Evolutionary conservation across 2,888 invertebrate genomes (phyloP).

Genomic region (Cremastinae sp.): DNA sequence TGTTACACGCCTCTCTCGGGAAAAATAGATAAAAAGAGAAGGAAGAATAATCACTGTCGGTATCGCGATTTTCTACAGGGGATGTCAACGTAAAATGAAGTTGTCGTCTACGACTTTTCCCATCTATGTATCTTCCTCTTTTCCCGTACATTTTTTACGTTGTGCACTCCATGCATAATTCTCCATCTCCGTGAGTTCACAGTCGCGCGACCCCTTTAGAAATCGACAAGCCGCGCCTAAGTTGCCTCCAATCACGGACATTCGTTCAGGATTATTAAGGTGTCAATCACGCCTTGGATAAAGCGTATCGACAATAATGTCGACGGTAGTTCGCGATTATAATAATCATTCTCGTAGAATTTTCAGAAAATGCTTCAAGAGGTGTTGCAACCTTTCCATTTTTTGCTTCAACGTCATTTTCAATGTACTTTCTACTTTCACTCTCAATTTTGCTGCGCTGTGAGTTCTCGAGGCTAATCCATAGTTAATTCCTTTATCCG

Average conservation of each 20-base stretch:
- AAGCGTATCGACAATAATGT: slow-evolving; percentile 31
- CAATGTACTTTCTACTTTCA: slow-evolving; percentile 18
- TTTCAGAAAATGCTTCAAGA: slow-evolving; percentile 16
- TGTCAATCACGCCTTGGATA: neutral
- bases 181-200: slow-evolving; percentile 13
- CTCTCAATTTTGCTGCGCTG: slow-evolving; percentile 11
- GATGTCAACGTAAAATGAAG: slow-evolving; percentile 28
- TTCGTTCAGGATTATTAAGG: slow-evolving; percentile 41
- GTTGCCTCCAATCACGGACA: slow-evolving; percentile 36
- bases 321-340: slow-evolving; percentile 14
- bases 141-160: neutral
- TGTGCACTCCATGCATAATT: slow-evolving; percentile 1
- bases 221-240: slow-evolving; percentile 36
- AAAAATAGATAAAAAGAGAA: neutral
- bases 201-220: slow-evolving; percentile 2
- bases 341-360: slow-evolving; percentile 6
- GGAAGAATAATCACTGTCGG: slow-evolving; percentile 10
- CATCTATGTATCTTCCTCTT: slow-evolving; percentile 3
- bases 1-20: slow-evolving; percentile 18
- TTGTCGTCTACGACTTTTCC: slow-evolving; percentile 29
- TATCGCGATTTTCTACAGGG: slow-evolving; percentile 29
- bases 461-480: no score
- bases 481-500: slow-evolving; percentile 1
- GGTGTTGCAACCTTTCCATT: neutral
- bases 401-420: neutral